These are phyloP conservation scores for Barnardius zonarius DNA, from an alignment of 2,113 vertebrate species.

Conservation along the genomic window DNA sequence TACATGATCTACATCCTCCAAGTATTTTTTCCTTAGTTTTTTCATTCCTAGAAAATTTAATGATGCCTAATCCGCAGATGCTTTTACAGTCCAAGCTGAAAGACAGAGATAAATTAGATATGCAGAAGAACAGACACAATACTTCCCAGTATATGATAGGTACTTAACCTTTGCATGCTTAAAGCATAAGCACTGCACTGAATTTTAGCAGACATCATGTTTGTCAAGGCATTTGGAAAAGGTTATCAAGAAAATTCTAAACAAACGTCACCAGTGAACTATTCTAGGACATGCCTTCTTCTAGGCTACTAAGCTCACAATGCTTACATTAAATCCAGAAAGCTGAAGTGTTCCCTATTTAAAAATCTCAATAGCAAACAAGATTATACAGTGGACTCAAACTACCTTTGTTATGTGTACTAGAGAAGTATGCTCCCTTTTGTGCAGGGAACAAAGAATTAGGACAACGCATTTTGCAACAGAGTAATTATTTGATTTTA, in stretches of 20 bases:
- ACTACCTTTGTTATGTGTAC: not conserved
- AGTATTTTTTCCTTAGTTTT: not conserved
- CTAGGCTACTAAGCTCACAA: not conserved
- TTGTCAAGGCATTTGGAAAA: not conserved
- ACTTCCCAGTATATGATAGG: not conserved
- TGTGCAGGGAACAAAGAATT: not conserved
- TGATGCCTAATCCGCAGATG: not conserved
- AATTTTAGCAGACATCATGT: not conserved
- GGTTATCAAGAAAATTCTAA: not conserved
- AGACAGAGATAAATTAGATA: not conserved
- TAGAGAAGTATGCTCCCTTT: not conserved
- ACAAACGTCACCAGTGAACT: not conserved
- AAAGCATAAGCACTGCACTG: not conserved
- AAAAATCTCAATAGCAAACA: not conserved
- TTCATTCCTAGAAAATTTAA: not conserved
- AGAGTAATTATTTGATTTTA: not conserved
- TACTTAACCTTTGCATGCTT: not conserved
- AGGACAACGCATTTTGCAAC: not conserved
- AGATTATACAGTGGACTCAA: not conserved
- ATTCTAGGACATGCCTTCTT: not conserved
- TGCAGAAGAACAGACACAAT: not conserved
- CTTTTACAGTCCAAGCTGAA: not conserved
- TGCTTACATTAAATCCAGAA: not conserved
- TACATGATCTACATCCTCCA: not conserved
- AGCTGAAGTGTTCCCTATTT: not conserved